A percentile compares a stretch with the other conserved stretches of the same genome.
These are phyloP conservation scores for Gastrophryne carolinensis DNA, from an alignment of 2,797 vertebrate species.

Conservation along the genomic window DNA sequence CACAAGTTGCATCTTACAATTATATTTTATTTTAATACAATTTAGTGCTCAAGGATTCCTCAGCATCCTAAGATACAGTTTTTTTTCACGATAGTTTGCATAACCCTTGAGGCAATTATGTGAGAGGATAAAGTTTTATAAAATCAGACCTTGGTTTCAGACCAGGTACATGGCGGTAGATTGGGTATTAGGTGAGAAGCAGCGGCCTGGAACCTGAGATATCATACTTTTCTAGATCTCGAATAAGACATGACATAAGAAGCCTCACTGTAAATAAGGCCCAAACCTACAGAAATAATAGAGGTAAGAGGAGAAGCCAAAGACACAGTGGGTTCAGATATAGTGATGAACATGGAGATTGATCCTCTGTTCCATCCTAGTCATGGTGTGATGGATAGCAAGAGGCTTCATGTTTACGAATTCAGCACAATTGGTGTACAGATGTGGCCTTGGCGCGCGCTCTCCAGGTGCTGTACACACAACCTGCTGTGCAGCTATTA, in stretches of 20 bases:
- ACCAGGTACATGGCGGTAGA: too few relatives aligned
- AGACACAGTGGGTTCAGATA: neutral
- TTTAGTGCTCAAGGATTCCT: too few relatives aligned
- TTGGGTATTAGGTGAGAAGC: too few relatives aligned
- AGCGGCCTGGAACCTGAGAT: too few relatives aligned
- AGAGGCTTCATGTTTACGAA: neutral
- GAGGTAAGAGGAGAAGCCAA: neutral
- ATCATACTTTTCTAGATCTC: neutral
- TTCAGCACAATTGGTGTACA: neutral
- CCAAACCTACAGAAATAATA: neutral
- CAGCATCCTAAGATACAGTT: too few relatives aligned
- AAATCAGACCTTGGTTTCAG: too few relatives aligned
- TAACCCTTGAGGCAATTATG: too few relatives aligned
- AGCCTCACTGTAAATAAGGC: neutral
- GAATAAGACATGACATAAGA: neutral
- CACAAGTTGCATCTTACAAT: too few relatives aligned
- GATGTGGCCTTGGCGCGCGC: slow-evolving; percentile 8
- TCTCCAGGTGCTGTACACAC: slow-evolving; percentile 3
- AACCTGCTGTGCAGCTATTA: slow-evolving; percentile 12
- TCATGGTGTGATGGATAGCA: neutral
- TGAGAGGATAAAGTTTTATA: too few relatives aligned
- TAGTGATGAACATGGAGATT: neutral
- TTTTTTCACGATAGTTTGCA: too few relatives aligned
- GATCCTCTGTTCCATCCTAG: neutral
- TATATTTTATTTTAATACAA: too few relatives aligned